Base-by-base conservation (phyloP, 2,888 invertebrate species). In the Saturnia pavonia region DNA sequence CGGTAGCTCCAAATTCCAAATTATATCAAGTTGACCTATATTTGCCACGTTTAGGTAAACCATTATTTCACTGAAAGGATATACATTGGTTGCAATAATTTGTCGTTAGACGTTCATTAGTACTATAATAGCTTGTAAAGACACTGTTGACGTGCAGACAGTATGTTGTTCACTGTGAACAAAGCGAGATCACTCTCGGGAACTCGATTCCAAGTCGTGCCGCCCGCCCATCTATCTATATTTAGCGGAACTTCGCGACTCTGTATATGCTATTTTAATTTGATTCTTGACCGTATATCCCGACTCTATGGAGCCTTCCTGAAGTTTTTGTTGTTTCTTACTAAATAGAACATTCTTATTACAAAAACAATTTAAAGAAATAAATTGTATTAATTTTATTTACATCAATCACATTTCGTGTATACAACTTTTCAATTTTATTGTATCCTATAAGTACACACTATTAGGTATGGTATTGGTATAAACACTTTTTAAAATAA, bases 211-310 rank as follows among this genome's bases (percentile, higher is more conserved):
- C 82, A 77, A 83, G 22, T 22, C 54, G 54, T 22, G 80, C 82
- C 80, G 82, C 85, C 87, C 85, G 84, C 87, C 87, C 88, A 85
- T 85, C 83, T 85, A 77, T 83, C 91, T 94, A 94, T 89, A 91
- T 92, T 91, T 94, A 94, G 93, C 87, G 77, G 83, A 89, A 90
- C 93, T 91, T 92, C 87, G 93, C 93, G 91, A 92, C 91, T 90
- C 83, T 79, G 84, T 85, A 89, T 89, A 91, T 92, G 93, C 93
- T 93, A 92, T 94, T 94, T 92, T 91, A 88, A 93, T 90, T 91
- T 91, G 88, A 90, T 90, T 91, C 89, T 91, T 85, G 84, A 82
- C 65, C 65, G 65, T 65, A 65, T 86, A 82, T 81, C 77, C 80
- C 86, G 85, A 88, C 85, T 85, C 88, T 86, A 54, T 27, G 34